A percentile compares a stretch with the other conserved stretches of the same genome.
Evolutionary conservation across 2,888 invertebrate species (phyloP).

Genomic region (Augiades crinisus): DNA sequence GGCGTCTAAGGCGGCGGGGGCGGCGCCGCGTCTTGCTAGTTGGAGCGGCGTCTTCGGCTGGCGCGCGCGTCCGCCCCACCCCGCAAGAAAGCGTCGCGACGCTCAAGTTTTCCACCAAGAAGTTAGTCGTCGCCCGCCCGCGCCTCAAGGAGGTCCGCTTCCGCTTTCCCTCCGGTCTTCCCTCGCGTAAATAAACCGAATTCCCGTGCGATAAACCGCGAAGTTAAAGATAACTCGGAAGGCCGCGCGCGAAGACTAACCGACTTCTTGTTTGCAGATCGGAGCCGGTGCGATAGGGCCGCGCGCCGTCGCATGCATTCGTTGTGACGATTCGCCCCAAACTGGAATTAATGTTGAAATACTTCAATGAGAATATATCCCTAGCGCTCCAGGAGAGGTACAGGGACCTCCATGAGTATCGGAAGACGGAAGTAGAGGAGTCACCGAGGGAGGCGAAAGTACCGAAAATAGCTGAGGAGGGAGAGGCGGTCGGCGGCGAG

Average conservation of each 20-base stretch:
- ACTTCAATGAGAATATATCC: constrained; percentile 81
- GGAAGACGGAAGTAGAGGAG: constrained; percentile 76
- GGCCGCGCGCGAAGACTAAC: constrained; percentile 24
- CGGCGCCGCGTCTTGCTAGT: constrained; percentile 80
- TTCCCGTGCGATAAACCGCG: constrained; percentile 21
- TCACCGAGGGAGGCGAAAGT: constrained; percentile 77
- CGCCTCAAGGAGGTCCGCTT: constrained; percentile 79
- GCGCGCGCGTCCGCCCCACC: constrained; percentile 80
- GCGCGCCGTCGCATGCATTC: constrained; percentile 66
- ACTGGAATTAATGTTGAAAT: constrained; percentile 81
- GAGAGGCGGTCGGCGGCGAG: constrained; percentile 74
- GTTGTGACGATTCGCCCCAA: constrained; percentile 69
- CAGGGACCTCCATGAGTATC: constrained; percentile 80
- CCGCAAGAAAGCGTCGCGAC: constrained; percentile 79
- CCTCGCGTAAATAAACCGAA: constrained; percentile 37
- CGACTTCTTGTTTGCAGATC: constrained; percentile 45
- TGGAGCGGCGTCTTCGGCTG: constrained; percentile 78
- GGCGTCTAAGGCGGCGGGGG: constrained; percentile 80
- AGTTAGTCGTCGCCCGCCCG: constrained; percentile 81
- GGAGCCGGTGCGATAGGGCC: constrained; percentile 39
- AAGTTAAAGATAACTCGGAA: constrained; percentile 30
- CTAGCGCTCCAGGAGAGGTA: constrained; percentile 81
- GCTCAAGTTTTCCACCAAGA: constrained; percentile 82
- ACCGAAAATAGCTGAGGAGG: constrained; percentile 76
- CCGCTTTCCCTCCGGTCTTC: constrained; percentile 58